phyloP scores from a whole-genome alignment of 1,140 invertebrate species.

The Drosophila paulistorum region DNA sequence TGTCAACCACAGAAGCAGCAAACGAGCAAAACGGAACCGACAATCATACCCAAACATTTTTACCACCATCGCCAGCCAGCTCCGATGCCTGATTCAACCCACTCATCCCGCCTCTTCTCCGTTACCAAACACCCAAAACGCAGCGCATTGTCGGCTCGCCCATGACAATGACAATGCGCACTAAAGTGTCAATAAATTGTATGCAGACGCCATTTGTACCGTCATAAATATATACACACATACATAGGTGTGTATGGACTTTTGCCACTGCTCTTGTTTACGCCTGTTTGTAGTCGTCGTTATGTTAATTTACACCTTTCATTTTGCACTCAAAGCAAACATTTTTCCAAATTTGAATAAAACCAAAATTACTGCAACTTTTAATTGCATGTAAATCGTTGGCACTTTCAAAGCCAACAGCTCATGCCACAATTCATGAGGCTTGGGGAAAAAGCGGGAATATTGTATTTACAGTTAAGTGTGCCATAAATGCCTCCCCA shows the following conservation, averaged over 20 bases:
- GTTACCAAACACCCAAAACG: too few relatives aligned
- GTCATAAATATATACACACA: constrained; percentile 57
- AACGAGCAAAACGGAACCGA: constrained; percentile 54
- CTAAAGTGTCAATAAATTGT: constrained; percentile 80
- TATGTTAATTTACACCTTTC: constrained; percentile 76
- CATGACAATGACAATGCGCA: constrained; percentile 66
- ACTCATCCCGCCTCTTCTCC: too few relatives aligned
- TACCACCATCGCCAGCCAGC: too few relatives aligned
- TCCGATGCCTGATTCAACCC: too few relatives aligned
- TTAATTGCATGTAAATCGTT: constrained; percentile 55
- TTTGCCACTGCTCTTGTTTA: constrained; percentile 40
- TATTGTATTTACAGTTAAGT: constrained; percentile 53
- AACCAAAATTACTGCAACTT: constrained; percentile 44
- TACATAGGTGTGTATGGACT: neutral
- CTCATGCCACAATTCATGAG: too few relatives aligned
- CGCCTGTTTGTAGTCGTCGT: constrained; percentile 39
- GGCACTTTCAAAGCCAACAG: constrained; percentile 53
- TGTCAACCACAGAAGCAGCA: constrained; percentile 65
- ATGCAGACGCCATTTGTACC: constrained; percentile 78
- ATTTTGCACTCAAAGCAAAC: constrained; percentile 35
- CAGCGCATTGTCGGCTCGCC: neutral
- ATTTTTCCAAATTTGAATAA: constrained; percentile 17
- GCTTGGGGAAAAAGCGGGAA: constrained; percentile 33
- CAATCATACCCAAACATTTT: neutral
- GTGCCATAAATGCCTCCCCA: constrained; percentile 24